Base-by-base conservation (phyloP, 1,140 invertebrate genomes). In the Drosophila kikkawai region DNA sequence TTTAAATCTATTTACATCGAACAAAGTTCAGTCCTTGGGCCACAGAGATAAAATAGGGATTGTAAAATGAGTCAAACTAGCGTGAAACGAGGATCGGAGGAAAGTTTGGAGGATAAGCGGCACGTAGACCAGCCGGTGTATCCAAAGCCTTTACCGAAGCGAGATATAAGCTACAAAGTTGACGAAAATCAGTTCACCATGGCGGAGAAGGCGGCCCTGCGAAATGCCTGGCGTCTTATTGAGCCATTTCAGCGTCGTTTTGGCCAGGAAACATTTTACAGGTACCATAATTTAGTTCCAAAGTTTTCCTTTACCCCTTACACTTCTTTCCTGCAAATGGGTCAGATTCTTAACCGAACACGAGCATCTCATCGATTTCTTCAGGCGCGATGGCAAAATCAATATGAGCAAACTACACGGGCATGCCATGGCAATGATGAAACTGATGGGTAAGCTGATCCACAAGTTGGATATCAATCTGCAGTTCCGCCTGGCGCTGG, bases 241-340 rank as follows among this genome's bases (percentile, higher is more conserved):
- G 69, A 80, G 55, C 77, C 77, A 9, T 80, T 80, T 7, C 60
- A 66, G 60, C 68, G 77, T 0, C 77, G 77, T 13, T 80, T 67
- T 44, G 77, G 77, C 22, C 73, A 74, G 45, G 56, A 80, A 0
- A 80, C 51, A 22, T 80, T 80, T 44, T 80, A 60, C 45, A 67
- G 42, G 69, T 80, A 57, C 8, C 7, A 7, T 11, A 1, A 17
- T 17, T 34, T 0, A 17, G 4, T 6, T 47, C 1, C 4, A 5
- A 6, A 41, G 9, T 13, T 39, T n/a, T 0, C 0, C 1, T 15
- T 9, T n/a, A 15, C 7, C 11, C 0, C 5, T 58, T 9, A 39
- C 11, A 17, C 3, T 2, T 9, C 5, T 17, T 11, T 22, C 12
- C 7, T 47, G 2, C 13, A 8, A 26, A 11, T 22, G n/a, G 7